phyloP scores from a whole-genome alignment of 2,797 vertebrate species.

The Phataginus tetradactyla region DNA sequence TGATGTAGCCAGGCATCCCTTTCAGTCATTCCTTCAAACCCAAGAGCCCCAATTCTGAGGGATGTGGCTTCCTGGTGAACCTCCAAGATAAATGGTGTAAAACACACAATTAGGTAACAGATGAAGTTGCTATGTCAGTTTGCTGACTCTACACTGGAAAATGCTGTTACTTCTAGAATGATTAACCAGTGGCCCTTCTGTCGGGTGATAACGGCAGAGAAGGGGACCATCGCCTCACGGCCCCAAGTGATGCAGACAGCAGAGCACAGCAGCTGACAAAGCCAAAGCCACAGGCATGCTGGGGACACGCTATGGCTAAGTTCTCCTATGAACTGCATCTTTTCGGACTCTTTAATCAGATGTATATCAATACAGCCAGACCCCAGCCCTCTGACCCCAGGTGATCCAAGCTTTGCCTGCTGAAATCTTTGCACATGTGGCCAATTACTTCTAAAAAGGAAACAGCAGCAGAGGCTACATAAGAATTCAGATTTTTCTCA shows the following conservation, averaged over 20 bases:
- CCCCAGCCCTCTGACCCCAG: not conserved
- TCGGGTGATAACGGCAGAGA: not conserved
- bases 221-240: not conserved
- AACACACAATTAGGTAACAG: fast-evolving
- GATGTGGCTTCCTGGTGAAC: fast-evolving
- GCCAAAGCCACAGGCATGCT: not conserved
- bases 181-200: not conserved
- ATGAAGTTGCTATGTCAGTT: fast-evolving
- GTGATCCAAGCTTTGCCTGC: not conserved
- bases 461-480: not conserved
- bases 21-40: fast-evolving
- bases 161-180: not conserved
- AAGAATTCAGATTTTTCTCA: not conserved
- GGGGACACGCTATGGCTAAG: not conserved
- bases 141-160: not conserved
- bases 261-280: not conserved
- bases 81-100: fast-evolving
- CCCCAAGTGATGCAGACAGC: not conserved
- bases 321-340: not conserved
- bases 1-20: fast-evolving
- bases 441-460: not conserved
- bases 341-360: not conserved
- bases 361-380: not conserved
- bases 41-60: fast-evolving
- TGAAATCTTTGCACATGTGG: not conserved